Base-by-base conservation (phyloP, 2,888 invertebrate genomes). In the Conchocele bisecta region DNA sequence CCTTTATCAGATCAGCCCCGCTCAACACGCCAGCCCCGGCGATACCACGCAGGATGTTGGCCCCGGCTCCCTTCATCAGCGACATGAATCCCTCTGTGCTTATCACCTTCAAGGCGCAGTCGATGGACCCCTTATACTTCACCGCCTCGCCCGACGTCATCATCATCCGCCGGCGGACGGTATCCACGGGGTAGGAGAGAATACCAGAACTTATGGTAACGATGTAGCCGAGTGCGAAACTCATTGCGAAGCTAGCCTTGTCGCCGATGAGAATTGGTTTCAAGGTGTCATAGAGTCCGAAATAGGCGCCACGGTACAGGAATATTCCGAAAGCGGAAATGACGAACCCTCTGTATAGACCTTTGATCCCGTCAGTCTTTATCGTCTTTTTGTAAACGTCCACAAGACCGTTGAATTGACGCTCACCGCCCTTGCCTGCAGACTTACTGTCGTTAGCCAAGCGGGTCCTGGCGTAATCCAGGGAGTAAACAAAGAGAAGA, bases 161-260 rank as follows among this genome's bases (percentile, higher is more conserved):
- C 98, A 98, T 98, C 97, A 99, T 97, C 92, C 98, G 95, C 93
- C 98, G 94, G 91, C 98, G 94, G 60, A 93, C 88, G 37, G 98
- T 98, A 93, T 98, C 98, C 93, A 98, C 96, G 89, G 98, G 98
- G 93, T 98, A 98, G 44, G 98, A 97, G 76, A 97, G 94, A 91
- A 98, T 95, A 90, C 98, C 98, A 77, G 98, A 95, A 75, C 95
- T 93, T 69, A 97, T 95, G 73, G 96, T 97, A 75, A 96, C 96
- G 90, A 78, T 84, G 64, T 90, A 91, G 42, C 90, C 91, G n/a
- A 91, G 80, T 6, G 68, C 67, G 69, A 91, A 91, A 46, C 84
- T 83, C n/a, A n/a, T n/a, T n/a, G n/a, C 26, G 11, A 91, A 57
- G 56, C 84, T 83, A 44, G 89, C 85, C 11, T 86, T 74, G 2